Percentiles rank a stretch among this genome's conserved stretches.
These are phyloP conservation scores for Cistogaster globosa DNA, from an alignment of 2,888 invertebrate species.

Conservation along the genomic window DNA sequence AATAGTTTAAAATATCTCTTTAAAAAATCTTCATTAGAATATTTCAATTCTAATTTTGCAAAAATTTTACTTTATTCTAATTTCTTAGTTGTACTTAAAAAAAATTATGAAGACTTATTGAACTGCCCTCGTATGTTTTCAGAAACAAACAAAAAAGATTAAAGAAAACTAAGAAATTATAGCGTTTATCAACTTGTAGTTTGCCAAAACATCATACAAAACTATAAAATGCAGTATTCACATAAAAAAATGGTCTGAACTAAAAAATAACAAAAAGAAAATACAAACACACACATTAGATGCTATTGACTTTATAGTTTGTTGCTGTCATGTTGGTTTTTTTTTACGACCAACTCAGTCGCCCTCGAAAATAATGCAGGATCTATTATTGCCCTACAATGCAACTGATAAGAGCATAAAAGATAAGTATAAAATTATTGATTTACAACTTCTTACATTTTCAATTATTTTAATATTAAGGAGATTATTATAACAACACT, in stretches of 20 bases:
- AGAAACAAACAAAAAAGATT: not conserved
- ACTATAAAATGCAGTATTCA: constrained; percentile 27
- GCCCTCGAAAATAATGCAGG: not conserved
- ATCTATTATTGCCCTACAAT: not conserved
- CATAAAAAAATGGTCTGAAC: not conserved
- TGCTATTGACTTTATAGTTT: constrained; percentile 48
- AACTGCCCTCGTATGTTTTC: not conserved
- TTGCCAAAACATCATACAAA: constrained; percentile 25
- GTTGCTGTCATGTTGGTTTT: constrained; percentile 58
- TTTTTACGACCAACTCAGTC: constrained; percentile 7
- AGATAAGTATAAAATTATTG: constrained; percentile 8
- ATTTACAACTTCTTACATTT: not conserved
- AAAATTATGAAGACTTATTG: too few species aligned
- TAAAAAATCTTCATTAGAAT: too few species aligned
- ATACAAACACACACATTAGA: constrained; percentile 31
- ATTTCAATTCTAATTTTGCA: too few species aligned
- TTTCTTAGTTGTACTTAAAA: too few species aligned
- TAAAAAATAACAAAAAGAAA: constrained; percentile 1
- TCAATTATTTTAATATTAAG: not conserved
- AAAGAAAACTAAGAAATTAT: constrained; percentile 4
- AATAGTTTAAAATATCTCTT: too few species aligned
- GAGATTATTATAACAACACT: not conserved
- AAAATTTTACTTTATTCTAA: too few species aligned
- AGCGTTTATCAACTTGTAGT: constrained; percentile 9
- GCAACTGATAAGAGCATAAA: not conserved